These are phyloP conservation scores for Mycetomoellerius zeteki DNA, from an alignment of 1,140 invertebrate species.

Conservation along the genomic window DNA sequence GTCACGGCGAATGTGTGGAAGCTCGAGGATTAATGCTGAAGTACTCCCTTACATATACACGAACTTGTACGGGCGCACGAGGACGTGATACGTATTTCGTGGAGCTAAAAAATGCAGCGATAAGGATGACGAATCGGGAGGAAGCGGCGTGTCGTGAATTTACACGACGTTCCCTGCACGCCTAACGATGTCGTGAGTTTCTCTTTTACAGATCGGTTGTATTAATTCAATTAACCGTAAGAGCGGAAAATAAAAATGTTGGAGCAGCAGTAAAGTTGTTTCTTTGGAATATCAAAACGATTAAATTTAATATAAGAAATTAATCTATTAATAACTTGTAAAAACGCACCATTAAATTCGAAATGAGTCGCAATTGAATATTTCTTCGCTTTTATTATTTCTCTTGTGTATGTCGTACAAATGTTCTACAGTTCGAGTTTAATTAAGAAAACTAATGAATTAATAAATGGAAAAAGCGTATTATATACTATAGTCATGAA, in stretches of 20 bases:
- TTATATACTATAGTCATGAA: conserved; percentile 35
- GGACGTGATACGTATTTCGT: background rate
- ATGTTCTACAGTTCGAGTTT: background rate
- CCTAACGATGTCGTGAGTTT: conserved; percentile 21
- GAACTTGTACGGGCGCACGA: no score
- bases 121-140: conserved; percentile 61
- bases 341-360: background rate
- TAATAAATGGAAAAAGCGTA: conserved; percentile 14
- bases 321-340: background rate
- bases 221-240: conserved; percentile 43
- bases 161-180: conserved; percentile 16
- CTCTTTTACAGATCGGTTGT: background rate
- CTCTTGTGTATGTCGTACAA: background rate
- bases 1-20: conserved; percentile 38
- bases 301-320: background rate
- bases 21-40: conserved; percentile 46
- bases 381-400: background rate
- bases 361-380: background rate
- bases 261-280: background rate
- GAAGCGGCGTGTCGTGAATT: conserved; percentile 53
- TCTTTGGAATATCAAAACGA: background rate
- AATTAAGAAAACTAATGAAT: conserved; percentile 14
- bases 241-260: background rate
- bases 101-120: conserved; percentile 43
- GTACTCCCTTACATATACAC: background rate